Evolutionary conservation across 2,888 invertebrate species (phyloP), one percentile per base, ranked within the genome.

Genomic region (Amitus sp.): DNA sequence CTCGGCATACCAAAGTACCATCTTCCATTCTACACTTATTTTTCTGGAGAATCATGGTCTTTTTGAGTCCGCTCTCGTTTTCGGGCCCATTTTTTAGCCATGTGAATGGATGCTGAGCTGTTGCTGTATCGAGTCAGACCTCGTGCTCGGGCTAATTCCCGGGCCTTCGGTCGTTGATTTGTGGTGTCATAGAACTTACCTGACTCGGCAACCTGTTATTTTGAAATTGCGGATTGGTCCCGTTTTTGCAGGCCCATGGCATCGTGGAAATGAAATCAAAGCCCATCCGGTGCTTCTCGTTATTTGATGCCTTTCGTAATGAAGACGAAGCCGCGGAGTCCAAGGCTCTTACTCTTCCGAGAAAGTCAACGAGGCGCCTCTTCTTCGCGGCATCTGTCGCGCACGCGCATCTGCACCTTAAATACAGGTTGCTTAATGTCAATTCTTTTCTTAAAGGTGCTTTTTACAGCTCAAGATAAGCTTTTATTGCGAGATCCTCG

Each of bases 201-300:
- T 54, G 59, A 56, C 67, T 59, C 66, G 70, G 65, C 71, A 79
- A 79, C 79, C 79, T 78, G 79, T 79, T 79, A 79, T 78, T 79
- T 79, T 73, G 77, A 76, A 73, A 77, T 77, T 72, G 74, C 77
- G 75, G 75, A 77, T 76, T 73, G 71, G 67, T 69, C 65, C 55
- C 62, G 73, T 76, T 79, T 77, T 77, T 77, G 70, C 71, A 65
- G 65, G 66, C 67, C 73, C 71, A 66, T 67, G 67, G 71, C 69
- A 73, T 75, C 75, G 75, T 76, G 75, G 77, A 76, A 72, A 37
- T 37, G 9, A 37, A 37, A 77, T 73, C 72, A 65, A 65, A 66
- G 68, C 51, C 54, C 56, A 45, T 43, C 48, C 2, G 33, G 19
- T 20, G 9, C 49, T 56, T 37, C 42, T 48, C 30, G 20, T 42